Evolutionary conservation across 2,113 vertebrate species (phyloP), one percentile per base, ranked within the genome.

Genomic region (Seriola dumerili): DNA sequence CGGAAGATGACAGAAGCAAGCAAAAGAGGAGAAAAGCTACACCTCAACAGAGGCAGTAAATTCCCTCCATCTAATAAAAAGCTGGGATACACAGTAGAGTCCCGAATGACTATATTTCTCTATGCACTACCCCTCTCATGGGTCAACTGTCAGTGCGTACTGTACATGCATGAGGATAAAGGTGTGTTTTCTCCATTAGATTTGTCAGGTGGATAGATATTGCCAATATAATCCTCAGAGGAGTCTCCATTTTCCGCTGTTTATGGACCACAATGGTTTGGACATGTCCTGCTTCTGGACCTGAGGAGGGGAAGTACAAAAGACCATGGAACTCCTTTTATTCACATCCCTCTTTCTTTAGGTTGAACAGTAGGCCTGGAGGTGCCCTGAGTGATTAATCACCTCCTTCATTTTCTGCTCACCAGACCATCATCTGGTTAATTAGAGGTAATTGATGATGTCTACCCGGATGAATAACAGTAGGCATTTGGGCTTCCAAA

Each of bases 361-460:
- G 67, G 62, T 75, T 64, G 54, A 71, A 42, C 14, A 46, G 36
- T 29, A 13, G 54, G 42, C 66, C 78, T 71, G 8, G 73, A 88
- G 80, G 75, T 86, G 85, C 76, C 64, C 64, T 55, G 61, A 81
- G 71, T 91, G 91, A 91, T 93, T 89, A 93, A 94, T 94, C 78
- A 61, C 85, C 72, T 72, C 67, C 76, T 91, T 89, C 84, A 79
- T 91, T 90, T 89, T 92, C 88, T 93, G 91, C 82, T 94, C 94
- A 95, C 81, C 88, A 83, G 94, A 95, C 93, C 94, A 94, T 95
- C 95, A 95, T 93, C 81, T 76, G 85, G 84, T 94, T 95, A 91
- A 94, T 95, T 94, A 90, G 83, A 75, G 74, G 85, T 93, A 93
- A 93, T 91, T 93, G 87, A 92, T 94, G 87, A 86, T 86, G 89